Conservation (phyloP, 2,113 vertebrate genomes). For the Narcine bancroftii region DNA sequence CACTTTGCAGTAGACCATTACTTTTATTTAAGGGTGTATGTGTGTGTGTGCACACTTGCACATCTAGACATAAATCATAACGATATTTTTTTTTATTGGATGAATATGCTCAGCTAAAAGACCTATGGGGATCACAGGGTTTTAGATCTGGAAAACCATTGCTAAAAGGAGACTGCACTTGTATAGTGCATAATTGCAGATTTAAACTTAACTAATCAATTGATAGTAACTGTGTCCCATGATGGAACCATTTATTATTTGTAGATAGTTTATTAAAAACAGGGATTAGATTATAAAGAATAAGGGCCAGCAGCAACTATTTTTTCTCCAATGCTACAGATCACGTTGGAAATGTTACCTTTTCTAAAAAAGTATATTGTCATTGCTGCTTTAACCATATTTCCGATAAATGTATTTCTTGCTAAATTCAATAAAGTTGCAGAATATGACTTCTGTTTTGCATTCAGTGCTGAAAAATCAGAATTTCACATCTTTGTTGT, state of each 20-base stretch:
- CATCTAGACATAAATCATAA: too few species aligned
- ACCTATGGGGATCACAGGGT: too few species aligned
- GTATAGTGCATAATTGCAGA: not conserved
- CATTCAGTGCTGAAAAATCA: not conserved
- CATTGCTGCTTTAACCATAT: not conserved
- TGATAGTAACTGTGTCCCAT: not conserved
- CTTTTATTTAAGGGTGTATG: too few species aligned
- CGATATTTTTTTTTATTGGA: too few species aligned
- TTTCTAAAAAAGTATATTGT: not conserved
- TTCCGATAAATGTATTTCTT: not conserved
- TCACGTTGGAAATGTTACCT: not conserved
- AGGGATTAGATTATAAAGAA: too few species aligned
- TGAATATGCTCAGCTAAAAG: too few species aligned
- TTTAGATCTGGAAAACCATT: too few species aligned
- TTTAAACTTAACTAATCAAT: not conserved
- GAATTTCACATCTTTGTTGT: not conserved
- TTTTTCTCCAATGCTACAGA: not conserved
- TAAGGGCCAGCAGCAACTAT: too few species aligned
- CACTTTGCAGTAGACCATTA: not conserved
- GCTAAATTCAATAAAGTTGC: not conserved
- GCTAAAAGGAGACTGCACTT: too few species aligned
- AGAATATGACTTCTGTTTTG: not conserved
- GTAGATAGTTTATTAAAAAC: not conserved
- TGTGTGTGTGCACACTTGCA: too few species aligned
- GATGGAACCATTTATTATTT: not conserved